These are phyloP conservation scores for Narcine bancroftii DNA, from an alignment of 2,113 vertebrate species.

Conservation along the genomic window DNA sequence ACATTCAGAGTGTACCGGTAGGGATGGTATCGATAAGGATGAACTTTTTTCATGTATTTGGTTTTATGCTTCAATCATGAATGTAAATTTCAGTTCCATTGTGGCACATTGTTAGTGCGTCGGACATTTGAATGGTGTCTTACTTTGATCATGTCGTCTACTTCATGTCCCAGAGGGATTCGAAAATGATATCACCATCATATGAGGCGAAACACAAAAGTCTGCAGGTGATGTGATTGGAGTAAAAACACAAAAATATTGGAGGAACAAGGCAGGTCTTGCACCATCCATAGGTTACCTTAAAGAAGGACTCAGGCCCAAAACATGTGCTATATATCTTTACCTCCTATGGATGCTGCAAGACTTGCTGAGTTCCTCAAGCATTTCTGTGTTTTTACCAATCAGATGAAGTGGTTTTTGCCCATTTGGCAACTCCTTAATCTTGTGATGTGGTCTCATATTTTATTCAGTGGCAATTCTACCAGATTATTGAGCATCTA, in stretches of 20 bases:
- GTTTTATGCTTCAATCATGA: background rate
- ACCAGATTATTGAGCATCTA: background rate
- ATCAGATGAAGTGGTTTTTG: background rate
- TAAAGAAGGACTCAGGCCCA: no score
- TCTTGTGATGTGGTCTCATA: background rate
- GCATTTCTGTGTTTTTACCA: no score
- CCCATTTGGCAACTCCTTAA: background rate
- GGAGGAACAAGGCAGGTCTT: no score
- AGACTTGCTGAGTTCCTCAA: no score
- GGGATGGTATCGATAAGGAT: background rate
- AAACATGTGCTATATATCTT: no score
- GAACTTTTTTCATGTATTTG: no score
- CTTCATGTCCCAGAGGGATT: background rate
- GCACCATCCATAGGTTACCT: no score
- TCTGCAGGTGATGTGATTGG: no score
- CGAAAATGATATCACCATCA: no score
- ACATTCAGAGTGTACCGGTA: background rate
- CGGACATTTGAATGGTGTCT: background rate
- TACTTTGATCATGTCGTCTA: background rate
- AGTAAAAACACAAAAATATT: no score
- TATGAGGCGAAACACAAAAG: no score
- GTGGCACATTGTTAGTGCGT: background rate
- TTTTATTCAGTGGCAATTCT: background rate
- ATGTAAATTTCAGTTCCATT: background rate
- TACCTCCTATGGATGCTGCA: no score